Evolutionary conservation across 1,140 invertebrate species (phyloP).

Genomic region (Sitodiplosis mosellana): DNA sequence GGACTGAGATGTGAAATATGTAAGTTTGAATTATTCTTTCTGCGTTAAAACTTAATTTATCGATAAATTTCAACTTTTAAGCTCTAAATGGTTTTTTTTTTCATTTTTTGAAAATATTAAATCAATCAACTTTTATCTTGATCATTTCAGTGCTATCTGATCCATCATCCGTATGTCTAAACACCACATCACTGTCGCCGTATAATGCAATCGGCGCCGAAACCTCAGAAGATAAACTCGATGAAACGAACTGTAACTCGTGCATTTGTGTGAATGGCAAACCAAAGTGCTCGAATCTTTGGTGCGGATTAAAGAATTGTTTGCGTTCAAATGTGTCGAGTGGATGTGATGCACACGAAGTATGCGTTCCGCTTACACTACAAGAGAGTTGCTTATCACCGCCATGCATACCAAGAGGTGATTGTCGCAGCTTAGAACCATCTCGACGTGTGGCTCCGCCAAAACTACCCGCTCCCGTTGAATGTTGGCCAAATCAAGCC

Average conservation of each 20-base stretch:
- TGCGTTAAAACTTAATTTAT: background rate
- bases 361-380: slow-evolving; percentile 46
- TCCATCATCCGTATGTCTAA: slow-evolving; percentile 19
- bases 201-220: slow-evolving; percentile 16
- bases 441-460: slow-evolving; percentile 56
- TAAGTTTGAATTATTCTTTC: slow-evolving; percentile 10
- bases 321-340: slow-evolving; percentile 33
- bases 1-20: slow-evolving; percentile 45
- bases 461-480: slow-evolving; percentile 46
- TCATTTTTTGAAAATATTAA: too few species aligned
- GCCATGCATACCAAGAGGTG: slow-evolving; percentile 58
- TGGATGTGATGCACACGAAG: slow-evolving; percentile 19
- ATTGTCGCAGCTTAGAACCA: slow-evolving; percentile 55
- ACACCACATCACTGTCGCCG: slow-evolving; percentile 13
- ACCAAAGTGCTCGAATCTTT: slow-evolving; percentile 64
- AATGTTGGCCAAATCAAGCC: slow-evolving; percentile 63
- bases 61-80: too few species aligned
- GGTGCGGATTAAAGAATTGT: slow-evolving; percentile 69
- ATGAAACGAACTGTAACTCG: slow-evolving; percentile 60
- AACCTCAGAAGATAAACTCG: slow-evolving; percentile 15
- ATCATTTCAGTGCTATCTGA: slow-evolving; percentile 18
- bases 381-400: slow-evolving; percentile 57
- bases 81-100: background rate
- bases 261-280: slow-evolving; percentile 57
- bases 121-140: background rate